A percentile compares a stretch with the other conserved stretches of the same genome.
These are phyloP conservation scores for Okapia johnstoni DNA, from an alignment of 2,113 vertebrate species.

Conservation along the genomic window DNA sequence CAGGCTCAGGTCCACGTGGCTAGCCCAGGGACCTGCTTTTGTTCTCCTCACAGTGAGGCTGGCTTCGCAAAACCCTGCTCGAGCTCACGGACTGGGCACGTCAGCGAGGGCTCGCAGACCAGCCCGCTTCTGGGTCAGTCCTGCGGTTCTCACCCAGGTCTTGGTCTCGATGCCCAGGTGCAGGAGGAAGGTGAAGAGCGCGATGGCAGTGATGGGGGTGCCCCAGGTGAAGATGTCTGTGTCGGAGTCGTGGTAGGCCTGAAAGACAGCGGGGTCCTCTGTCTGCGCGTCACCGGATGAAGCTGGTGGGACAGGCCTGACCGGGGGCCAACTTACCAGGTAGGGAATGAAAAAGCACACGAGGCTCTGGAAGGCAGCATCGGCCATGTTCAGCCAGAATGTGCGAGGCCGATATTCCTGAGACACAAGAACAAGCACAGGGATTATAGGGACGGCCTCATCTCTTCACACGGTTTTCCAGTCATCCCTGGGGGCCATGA, in stretches of 20 bases:
- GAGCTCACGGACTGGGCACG: rapidly evolving
- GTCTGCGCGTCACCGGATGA: not conserved
- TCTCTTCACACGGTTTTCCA: not conserved
- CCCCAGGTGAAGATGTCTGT: slow-evolving; percentile 96
- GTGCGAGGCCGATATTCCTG: slow-evolving; percentile 95
- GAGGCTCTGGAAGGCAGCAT: slow-evolving; percentile 97
- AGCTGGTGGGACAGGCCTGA: not conserved
- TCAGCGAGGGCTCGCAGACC: too few relatives aligned
- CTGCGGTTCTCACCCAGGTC: slow-evolving; percentile 91
- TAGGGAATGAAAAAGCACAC: slow-evolving; percentile 97
- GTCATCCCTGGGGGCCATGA: rapidly evolving
- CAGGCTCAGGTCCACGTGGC: rapidly evolving
- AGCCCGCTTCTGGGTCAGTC: rapidly evolving
- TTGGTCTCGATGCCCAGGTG: slow-evolving; percentile 97
- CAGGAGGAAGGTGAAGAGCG: slow-evolving; percentile 93
- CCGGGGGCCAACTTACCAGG: slow-evolving; percentile 87
- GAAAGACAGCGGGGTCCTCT: slow-evolving; percentile 44
- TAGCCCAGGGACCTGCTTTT: rapidly evolving
- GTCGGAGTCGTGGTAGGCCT: slow-evolving; percentile 93
- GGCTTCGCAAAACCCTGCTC: not conserved
- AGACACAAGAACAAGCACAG: not conserved
- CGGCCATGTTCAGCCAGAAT: slow-evolving; percentile 99
- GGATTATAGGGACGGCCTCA: not conserved
- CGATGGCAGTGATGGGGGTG: slow-evolving; percentile 91
- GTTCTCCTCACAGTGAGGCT: not conserved